Base-by-base conservation (phyloP, 1,140 invertebrate species). In the Lepidostoma basale region DNA sequence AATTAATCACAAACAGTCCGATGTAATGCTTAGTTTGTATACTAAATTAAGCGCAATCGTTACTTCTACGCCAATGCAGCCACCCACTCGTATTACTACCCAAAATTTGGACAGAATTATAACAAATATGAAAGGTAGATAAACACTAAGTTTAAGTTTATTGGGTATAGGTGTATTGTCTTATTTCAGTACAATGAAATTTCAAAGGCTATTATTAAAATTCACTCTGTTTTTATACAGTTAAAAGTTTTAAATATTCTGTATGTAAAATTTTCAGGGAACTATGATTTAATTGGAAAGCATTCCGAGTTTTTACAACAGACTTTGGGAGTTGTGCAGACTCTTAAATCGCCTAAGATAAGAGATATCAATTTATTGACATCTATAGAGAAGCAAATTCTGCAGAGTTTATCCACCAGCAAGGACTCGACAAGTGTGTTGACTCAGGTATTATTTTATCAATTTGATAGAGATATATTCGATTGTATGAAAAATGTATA, bases 371-470 rank as follows among this genome's bases (percentile, higher is more conserved):
- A 88, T 26, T 74, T 87, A 14, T 68, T 88, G 2, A 81, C 83
- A 69, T 86, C 82, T 67, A 75, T 88, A 14, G 86, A 88, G 73
- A 84, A 83, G 73, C 78, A 88, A 67, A 81, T 86, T 9, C 73
- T 85, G 26, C 85, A 88, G 76, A 87, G 83, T 73, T 74, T 88
- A 23, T 83, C 85, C 3, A 80, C 85, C 2, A 87, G 86, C 72
- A 76, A 85, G 33, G 85, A 88, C 47, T 87, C 86, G 6, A 86
- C 86, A 3, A 87, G 84, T 74, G 81, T 87, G 10, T 76, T 87
- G 22, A 77, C 82, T 66, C 87, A 87, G 80, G 86, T 87, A 78
- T 49, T 36, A 30, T 28, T n/a, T n/a, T n/a, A n/a, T n/a, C n/a
- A n/a, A n/a, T n/a, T n/a, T n/a, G n/a, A n/a, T n/a, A n/a, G n/a